Evolutionary conservation across 2,888 invertebrate species (phyloP).

Genomic region (Imbricaverruca yamaguchii): DNA sequence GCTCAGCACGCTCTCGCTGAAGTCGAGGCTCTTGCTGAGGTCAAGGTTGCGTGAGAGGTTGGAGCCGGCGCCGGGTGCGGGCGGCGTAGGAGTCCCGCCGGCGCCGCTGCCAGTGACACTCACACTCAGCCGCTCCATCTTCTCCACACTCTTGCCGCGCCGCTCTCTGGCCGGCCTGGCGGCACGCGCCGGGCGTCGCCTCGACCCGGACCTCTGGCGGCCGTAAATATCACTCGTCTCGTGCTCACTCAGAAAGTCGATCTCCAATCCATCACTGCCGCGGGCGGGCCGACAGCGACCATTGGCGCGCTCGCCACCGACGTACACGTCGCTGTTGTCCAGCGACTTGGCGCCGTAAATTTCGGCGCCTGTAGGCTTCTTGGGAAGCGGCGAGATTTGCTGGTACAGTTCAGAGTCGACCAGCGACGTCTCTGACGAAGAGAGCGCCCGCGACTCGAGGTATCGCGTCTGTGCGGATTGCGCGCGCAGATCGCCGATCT

Average conservation of each 20-base stretch:
- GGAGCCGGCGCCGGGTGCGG: background rate
- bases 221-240: background rate
- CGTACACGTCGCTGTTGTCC: background rate
- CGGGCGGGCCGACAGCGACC: background rate
- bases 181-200: slow-evolving; percentile 3
- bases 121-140: slow-evolving; percentile 15
- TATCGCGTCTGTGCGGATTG: slow-evolving; percentile 24
- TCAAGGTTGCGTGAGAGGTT: slow-evolving; percentile 10
- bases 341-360: slow-evolving; percentile 17
- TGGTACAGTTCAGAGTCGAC: slow-evolving; percentile 24
- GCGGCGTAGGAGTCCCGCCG: background rate
- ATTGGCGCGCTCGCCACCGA: background rate
- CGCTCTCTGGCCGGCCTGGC: background rate
- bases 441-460: slow-evolving; percentile 28
- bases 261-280: background rate
- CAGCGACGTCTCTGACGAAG: slow-evolving; percentile 32
- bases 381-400: slow-evolving; percentile 7
- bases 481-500: slow-evolving; percentile 23
- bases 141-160: slow-evolving; percentile 6
- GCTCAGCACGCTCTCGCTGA: slow-evolving; percentile 17
- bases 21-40: slow-evolving; percentile 23
- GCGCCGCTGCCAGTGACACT: background rate
- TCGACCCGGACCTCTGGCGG: background rate
- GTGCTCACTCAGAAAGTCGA: slow-evolving; percentile 4
- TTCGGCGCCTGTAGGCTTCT: slow-evolving; percentile 20